phyloP scores from a whole-genome alignment of 2,797 vertebrate species.

The Onychomys leucogaster region DNA sequence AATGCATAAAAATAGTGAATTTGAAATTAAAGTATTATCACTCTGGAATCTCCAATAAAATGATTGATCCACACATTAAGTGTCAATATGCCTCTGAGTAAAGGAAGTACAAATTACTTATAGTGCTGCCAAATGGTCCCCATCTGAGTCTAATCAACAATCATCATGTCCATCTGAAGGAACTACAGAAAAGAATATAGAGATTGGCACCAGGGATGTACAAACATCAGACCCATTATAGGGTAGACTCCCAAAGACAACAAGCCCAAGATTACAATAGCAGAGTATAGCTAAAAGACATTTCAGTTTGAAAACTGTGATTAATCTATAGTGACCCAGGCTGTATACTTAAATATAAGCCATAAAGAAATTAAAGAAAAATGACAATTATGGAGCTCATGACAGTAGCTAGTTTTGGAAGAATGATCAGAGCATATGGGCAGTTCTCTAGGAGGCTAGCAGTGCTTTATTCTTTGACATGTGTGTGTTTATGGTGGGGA shows the following conservation, averaged over 20 bases:
- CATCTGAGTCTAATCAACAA: not conserved
- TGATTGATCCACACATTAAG: not conserved
- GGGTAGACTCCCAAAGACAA: not conserved
- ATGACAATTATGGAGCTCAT: not conserved
- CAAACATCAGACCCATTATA: not conserved
- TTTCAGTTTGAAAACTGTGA: not conserved
- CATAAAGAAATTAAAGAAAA: not conserved
- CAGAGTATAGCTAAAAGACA: constrained; percentile 5
- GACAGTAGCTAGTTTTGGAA: not conserved
- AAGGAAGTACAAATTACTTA: not conserved
- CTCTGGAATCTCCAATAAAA: not conserved
- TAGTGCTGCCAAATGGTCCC: not conserved
- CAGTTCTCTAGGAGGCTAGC: not conserved
- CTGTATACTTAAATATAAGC: not conserved
- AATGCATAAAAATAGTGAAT: not conserved
- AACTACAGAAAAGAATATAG: not conserved
- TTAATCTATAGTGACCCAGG: not conserved
- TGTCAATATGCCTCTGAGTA: not conserved
- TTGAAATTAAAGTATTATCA: not conserved
- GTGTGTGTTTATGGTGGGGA: not conserved
- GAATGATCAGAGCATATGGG: not conserved
- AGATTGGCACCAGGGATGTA: not conserved
- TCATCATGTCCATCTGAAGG: not conserved
- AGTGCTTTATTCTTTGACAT: not conserved
- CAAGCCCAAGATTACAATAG: not conserved